Evolutionary conservation across 2,888 invertebrate genomes (phyloP), one percentile per base, ranked within the genome.

Genomic region (Ypsolopha scabrella): DNA sequence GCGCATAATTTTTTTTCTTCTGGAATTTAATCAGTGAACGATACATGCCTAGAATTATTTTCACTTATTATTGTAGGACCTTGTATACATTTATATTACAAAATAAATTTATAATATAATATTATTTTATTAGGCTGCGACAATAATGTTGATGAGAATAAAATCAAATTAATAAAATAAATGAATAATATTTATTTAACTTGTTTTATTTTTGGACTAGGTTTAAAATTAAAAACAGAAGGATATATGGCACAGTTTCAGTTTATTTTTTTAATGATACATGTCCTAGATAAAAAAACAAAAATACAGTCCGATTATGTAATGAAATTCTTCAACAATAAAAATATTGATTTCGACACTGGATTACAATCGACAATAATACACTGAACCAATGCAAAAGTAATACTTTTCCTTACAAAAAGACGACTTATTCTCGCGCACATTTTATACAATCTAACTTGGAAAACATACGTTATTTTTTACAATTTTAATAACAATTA

Each of bases 261-360:
- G 82, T 85, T 83, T 85, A 81, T 80, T 83, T 74, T 77, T 80
- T 75, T 63, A 74, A 73, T 73, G 75, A 82, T 83, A 83, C 81
- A 83, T 80, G 81, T 83, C 79, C 82, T 82, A 79, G 76, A 77
- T 81, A 81, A 81, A 86, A n/a, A 85, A 82, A 85, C 33, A 43
- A 85, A 83, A 83, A 83, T 81, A 83, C 83, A 83, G 80, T 83
- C 78, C 75, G 71, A 83, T 81, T 80, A n/a, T n/a, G n/a, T n/a
- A 80, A 77, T 78, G 75, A 77, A 75, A 75, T 77, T 71, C 68
- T 77, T 72, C 70, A 68, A 67, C 70, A 68, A 68, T 67, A 60
- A 38, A 48, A 41, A 37, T 11, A 54, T 52, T 59, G 57, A 57
- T 58, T 60, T 62, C 63, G 65, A 64, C 66, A 61, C 58, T 61